These are phyloP conservation scores for Patiria pectinifera DNA, from an alignment of 53 echinoderm and acorn worm species.

Conservation along the genomic window DNA sequence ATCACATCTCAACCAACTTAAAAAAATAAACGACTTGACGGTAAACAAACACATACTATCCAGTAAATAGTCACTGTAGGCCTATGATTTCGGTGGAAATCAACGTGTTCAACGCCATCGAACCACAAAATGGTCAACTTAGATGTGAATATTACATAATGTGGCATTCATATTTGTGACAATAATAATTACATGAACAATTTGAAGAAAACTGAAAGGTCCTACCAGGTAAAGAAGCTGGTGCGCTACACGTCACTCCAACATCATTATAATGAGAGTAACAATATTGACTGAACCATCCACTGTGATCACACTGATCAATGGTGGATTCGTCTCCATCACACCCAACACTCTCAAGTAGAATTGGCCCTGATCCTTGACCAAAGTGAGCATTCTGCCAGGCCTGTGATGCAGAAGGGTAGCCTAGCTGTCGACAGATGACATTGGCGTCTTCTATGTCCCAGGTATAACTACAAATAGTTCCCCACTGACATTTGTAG, in stretches of 20 bases:
- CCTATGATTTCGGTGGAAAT: no score
- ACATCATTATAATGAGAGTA: neutral
- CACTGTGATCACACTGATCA: neutral
- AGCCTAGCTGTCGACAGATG: conserved; percentile 22
- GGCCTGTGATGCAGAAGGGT: conserved; percentile 8
- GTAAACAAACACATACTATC: no score
- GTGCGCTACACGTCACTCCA: neutral
- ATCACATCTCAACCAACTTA: no score
- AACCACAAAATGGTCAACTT: no score
- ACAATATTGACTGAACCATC: neutral
- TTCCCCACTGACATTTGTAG: conserved; percentile 18
- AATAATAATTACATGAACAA: no score
- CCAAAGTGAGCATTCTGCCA: conserved; percentile 1
- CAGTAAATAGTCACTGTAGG: no score
- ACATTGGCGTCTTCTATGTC: conserved; percentile 1
- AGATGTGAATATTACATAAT: no score
- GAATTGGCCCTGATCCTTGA: neutral
- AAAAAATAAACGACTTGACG: no score
- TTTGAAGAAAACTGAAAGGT: neutral
- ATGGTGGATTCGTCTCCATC: conserved; percentile 8
- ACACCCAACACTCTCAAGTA: neutral
- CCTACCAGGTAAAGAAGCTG: neutral
- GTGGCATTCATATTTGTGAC: no score
- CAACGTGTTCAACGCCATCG: no score
- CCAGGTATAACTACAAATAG: conserved; percentile 5